Conservation (phyloP, 2,888 invertebrate species). For the Cecidostiba fungosa region DNA sequence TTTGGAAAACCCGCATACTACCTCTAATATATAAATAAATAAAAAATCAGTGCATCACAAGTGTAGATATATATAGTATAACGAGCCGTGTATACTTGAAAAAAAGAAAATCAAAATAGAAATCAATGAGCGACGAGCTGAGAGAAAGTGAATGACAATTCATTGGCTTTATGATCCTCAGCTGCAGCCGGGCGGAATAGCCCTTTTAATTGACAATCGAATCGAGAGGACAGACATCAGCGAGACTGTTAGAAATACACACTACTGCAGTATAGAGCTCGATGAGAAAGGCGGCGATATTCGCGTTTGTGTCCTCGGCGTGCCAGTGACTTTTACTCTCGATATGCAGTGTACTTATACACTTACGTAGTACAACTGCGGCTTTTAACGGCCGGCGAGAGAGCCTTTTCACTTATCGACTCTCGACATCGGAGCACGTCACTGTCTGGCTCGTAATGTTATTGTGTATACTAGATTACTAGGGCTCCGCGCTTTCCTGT, state of each 20-base stretch:
- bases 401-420: constrained; percentile 52
- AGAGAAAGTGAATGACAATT: constrained; percentile 4
- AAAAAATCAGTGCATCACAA: no score
- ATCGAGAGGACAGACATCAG: neutral
- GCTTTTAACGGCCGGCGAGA: neutral
- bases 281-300: constrained; percentile 62
- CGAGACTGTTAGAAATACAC: neutral
- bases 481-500: neutral
- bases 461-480: neutral
- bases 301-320: constrained; percentile 64
- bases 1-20: no score
- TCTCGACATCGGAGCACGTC: neutral
- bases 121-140: neutral
- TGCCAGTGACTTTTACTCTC: constrained; percentile 63
- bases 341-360: neutral
- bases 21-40: no score
- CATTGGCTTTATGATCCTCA: neutral
- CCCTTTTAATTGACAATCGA: constrained; percentile 27
- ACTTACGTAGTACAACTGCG: neutral
- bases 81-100: no score
- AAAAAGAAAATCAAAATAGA: neutral
- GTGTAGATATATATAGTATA: no score
- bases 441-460: neutral
- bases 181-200: neutral
- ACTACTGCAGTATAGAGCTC: neutral